phyloP scores from a whole-genome alignment of 2,888 invertebrate species.

The Odiellus spinosus region DNA sequence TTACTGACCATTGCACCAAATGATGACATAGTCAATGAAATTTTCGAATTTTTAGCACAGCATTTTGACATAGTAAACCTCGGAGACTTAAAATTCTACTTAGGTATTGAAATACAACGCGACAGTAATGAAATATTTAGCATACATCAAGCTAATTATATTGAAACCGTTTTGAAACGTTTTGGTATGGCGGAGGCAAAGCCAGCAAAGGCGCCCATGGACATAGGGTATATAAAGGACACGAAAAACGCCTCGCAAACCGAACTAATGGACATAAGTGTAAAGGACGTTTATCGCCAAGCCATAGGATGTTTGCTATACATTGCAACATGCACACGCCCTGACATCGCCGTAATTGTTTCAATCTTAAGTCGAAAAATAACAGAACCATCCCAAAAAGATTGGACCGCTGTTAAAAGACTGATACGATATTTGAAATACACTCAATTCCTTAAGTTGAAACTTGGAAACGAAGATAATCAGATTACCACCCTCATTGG shows the following conservation, averaged over 20 bases:
- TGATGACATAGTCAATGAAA: neutral
- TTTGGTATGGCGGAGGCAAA: neutral
- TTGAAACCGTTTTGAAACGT: neutral
- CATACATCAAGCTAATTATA: too few relatives aligned
- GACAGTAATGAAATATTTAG: neutral
- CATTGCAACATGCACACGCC: neutral
- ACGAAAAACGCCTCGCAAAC: too few relatives aligned
- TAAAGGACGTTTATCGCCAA: neutral
- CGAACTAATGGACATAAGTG: too few relatives aligned
- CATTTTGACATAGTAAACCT: constrained; percentile 1
- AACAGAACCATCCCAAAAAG: neutral
- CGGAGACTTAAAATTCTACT: neutral
- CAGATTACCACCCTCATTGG: neutral
- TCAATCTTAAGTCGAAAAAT: neutral
- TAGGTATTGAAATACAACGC: constrained; percentile 5
- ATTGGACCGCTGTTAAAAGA: neutral
- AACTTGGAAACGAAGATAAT: neutral
- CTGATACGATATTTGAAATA: neutral
- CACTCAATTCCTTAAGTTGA: neutral
- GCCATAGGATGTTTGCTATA: constrained; percentile 1
- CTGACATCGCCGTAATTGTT: neutral
- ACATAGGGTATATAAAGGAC: neutral
- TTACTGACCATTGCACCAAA: neutral
- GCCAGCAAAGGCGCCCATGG: neutral
- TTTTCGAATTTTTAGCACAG: neutral